These are phyloP conservation scores for Pandion haliaetus DNA, from an alignment of 2,113 vertebrate genomes.

Conservation along the genomic window DNA sequence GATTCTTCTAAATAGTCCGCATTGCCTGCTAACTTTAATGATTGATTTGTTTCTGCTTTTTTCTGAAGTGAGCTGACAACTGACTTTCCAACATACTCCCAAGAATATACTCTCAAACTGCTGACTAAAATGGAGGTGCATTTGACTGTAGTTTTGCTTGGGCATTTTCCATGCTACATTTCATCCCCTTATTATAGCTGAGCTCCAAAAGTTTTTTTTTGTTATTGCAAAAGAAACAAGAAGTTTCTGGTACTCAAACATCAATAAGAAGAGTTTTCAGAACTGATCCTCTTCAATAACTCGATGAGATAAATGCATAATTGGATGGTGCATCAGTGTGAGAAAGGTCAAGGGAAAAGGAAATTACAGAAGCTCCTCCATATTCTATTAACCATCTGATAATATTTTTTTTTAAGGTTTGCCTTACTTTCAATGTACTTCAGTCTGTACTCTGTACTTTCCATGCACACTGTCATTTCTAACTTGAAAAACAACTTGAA, in stretches of 20 bases:
- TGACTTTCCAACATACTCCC: neutral
- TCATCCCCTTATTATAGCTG: neutral
- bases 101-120: neutral
- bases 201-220: neutral
- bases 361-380: neutral
- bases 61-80: neutral
- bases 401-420: neutral
- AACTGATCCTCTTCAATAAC: neutral
- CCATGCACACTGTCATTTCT: neutral
- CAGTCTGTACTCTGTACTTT: neutral
- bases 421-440: neutral
- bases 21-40: neutral
- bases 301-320: neutral
- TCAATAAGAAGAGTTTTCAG: neutral
- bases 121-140: neutral
- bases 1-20: neutral
- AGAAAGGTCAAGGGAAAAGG: neutral
- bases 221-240: neutral
- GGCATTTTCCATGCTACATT: neutral
- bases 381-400: neutral
- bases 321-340: neutral
- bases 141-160: neutral
- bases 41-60: neutral
- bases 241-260: neutral
- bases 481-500: neutral